phyloP scores from a whole-genome alignment of 2,888 invertebrate species.

The Rhingia rostrata region DNA sequence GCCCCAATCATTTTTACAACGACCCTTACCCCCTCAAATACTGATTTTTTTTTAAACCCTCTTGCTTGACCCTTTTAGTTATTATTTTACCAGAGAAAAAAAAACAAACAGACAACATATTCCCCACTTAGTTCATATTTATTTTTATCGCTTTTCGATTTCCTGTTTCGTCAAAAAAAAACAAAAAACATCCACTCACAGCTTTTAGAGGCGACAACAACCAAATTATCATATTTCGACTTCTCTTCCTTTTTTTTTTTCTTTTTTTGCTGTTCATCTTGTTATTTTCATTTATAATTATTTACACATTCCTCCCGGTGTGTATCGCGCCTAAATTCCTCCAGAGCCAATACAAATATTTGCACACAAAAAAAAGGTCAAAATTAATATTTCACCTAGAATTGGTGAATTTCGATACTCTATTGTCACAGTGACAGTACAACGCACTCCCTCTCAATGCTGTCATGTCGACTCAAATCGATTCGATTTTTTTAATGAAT shows the following conservation, averaged over 20 bases:
- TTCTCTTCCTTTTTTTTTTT: constrained; percentile 4
- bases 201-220: constrained; percentile 48
- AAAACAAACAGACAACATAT: constrained; percentile 34
- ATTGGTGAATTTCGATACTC: constrained; percentile 25
- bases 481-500: constrained; percentile 65
- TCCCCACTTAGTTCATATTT: constrained; percentile 72
- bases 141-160: constrained; percentile 73
- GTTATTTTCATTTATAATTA: constrained; percentile 30
- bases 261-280: constrained; percentile 2
- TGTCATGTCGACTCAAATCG: constrained; percentile 39
- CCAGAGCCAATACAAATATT: constrained; percentile 44
- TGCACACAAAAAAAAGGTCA: constrained; percentile 21
- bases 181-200: constrained; percentile 26
- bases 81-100: constrained; percentile 21
- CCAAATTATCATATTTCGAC: constrained; percentile 53
- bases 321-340: constrained; percentile 10
- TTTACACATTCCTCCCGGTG: constrained; percentile 56
- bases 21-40: too few species aligned
- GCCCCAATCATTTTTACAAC: too few species aligned
- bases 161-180: constrained; percentile 62
- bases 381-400: constrained; percentile 31
- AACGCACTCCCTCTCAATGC: too few species aligned
- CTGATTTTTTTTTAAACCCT: background rate
- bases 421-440: constrained; percentile 12
- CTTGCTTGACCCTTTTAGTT: constrained; percentile 12